Base-by-base conservation (phyloP, 2,888 invertebrate genomes). In the Tribolium freemani region DNA sequence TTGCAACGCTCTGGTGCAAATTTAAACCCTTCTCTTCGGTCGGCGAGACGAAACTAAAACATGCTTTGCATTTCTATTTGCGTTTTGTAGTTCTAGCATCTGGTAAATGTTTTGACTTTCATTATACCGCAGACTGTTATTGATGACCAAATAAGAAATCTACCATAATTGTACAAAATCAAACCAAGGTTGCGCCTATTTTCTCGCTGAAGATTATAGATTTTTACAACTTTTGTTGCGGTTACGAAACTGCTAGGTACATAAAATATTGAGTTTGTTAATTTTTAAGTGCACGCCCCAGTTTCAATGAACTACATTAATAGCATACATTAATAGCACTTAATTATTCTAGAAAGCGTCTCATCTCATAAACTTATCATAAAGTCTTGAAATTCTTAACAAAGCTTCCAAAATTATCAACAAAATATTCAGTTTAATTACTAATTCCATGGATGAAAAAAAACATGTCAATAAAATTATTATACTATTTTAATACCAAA, bases 21-120 rank as follows among this genome's bases (percentile, higher is more conserved):
- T 11, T 20, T 20, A 48, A 51, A 63, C 31, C 48, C 48, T 61
- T 61, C 48, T 60, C 60, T 61, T 46, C 26, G 4, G 8, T 63
- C 10, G n/a, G 16, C 26, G 48, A 50, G 30, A 30, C 50, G 3
- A 31, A 31, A 61, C 50, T 30, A 21, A 60, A 50, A 63, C 63
- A 63, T 63, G 63, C 4, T 38, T 30, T 16, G 63, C 48, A 63
- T 63, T 63, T 63, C 60, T 46, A 63, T 51, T 4, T 44, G 20
- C 44, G 58, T 45, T 21, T 45, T 45, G 58, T 46, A 58, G 2
- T 38, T n/a, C 5, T 31, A 58, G 6, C 31, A 56, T 56, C 56
- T 56, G 26, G 31, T 11, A 13, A 38, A 38, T 5, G 5, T 8
- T n/a, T 8, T 8, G 8, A 38, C 31, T 56, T 56, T 56, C 56